Evolutionary conservation across 2,888 invertebrate genomes (phyloP).

Genomic region (Geotrupes spiniger): DNA sequence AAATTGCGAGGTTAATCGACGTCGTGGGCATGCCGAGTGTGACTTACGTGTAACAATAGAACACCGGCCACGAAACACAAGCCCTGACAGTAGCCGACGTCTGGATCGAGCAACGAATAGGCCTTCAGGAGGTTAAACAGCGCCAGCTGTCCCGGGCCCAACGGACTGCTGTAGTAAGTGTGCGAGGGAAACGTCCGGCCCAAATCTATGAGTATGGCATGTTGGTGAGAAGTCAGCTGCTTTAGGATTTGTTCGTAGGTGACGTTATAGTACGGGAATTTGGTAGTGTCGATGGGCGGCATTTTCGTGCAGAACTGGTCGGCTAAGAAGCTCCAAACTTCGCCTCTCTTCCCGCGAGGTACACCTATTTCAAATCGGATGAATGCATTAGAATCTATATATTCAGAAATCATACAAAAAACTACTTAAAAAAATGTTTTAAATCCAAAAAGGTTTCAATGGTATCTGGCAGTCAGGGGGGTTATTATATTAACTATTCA

Average conservation of each 20-base stretch:
- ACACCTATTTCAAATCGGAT: slow-evolving; percentile 59
- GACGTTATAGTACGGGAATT: slow-evolving; percentile 72
- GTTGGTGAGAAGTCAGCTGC: slow-evolving; percentile 91
- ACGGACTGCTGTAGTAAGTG: slow-evolving; percentile 85
- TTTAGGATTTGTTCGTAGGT: slow-evolving; percentile 78
- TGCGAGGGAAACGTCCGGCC: slow-evolving; percentile 91
- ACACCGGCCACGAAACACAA: slow-evolving; percentile 94
- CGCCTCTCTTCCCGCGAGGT: slow-evolving; percentile 79
- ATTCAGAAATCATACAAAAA: too few species aligned
- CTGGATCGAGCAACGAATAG: slow-evolving; percentile 89
- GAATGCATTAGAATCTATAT: neutral
- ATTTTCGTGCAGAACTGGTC: slow-evolving; percentile 73
- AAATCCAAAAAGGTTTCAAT: slow-evolving; percentile 1
- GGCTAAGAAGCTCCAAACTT: slow-evolving; percentile 90
- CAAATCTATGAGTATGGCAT: slow-evolving; percentile 93
- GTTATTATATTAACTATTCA: too few species aligned
- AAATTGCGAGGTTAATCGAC: too few species aligned
- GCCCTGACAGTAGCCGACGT: slow-evolving; percentile 96
- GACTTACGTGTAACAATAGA: slow-evolving; percentile 86
- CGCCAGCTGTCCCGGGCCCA: slow-evolving; percentile 91
- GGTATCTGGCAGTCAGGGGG: too few species aligned
- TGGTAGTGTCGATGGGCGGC: slow-evolving; percentile 67
- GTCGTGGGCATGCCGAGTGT: too few species aligned
- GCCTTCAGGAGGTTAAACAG: slow-evolving; percentile 94
- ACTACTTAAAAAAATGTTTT: slow-evolving; percentile 5